phyloP scores from a whole-genome alignment of 2,113 vertebrate genomes.

The Indicator maculatus region DNA sequence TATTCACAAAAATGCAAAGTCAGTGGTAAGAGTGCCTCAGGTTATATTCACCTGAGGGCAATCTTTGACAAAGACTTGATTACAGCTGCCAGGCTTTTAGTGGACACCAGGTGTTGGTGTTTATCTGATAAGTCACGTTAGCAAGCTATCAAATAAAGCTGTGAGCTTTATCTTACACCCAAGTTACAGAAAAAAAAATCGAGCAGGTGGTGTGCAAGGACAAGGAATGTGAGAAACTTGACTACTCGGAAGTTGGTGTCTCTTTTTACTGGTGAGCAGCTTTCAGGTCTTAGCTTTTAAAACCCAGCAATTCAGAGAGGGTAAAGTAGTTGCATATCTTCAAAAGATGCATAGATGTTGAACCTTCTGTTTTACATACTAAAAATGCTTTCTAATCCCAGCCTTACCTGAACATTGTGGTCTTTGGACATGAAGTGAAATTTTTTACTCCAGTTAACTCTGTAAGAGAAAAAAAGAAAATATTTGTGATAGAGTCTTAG shows the following conservation, averaged over 20 bases:
- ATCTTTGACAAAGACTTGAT: no score
- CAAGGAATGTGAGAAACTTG: not conserved
- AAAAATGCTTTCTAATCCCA: not conserved
- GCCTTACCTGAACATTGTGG: not conserved
- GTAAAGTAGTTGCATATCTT: accelerated
- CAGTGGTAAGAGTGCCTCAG: accelerated
- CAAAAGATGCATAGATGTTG: not conserved
- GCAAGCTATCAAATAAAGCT: not conserved
- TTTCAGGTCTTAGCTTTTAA: not conserved
- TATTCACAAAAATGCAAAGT: not conserved
- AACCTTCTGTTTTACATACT: not conserved
- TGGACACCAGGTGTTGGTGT: not conserved
- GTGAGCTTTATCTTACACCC: not conserved
- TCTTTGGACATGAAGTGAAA: not conserved
- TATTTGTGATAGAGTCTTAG: not conserved
- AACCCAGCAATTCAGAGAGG: not conserved
- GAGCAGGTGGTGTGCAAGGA: not conserved
- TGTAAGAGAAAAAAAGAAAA: not conserved
- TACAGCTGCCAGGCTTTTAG: not conserved
- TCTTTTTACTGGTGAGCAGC: not conserved
- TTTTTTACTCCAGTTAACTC: not conserved
- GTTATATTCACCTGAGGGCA: not conserved
- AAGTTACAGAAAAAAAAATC: not conserved
- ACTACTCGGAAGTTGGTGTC: accelerated
- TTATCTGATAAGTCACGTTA: not conserved